Conservation (phyloP, 2,888 invertebrate species). For the Labia minor region DNA sequence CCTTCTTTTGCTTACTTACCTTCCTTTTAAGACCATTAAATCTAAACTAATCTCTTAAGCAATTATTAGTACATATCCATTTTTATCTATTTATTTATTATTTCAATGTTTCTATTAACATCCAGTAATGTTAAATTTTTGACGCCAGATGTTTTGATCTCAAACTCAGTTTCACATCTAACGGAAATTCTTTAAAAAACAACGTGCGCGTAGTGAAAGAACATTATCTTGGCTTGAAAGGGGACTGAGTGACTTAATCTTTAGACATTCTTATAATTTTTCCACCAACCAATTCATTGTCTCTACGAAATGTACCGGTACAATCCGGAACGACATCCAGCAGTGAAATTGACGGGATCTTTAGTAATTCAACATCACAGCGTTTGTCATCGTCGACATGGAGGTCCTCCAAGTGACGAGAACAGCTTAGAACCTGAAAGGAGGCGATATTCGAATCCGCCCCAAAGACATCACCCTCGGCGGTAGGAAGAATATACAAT, state of each 20-base stretch:
- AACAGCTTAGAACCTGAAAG: neutral
- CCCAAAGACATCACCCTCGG: neutral
- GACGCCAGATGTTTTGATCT: neutral
- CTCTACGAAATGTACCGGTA: neutral
- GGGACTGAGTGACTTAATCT: no score
- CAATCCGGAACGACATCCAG: neutral
- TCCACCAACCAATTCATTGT: no score
- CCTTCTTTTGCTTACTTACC: no score
- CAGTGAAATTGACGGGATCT: neutral
- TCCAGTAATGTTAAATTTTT: neutral
- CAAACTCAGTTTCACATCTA: neutral
- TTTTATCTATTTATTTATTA: no score
- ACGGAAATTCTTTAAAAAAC: neutral
- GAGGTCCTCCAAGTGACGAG: neutral
- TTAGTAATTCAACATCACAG: neutral
- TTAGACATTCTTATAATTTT: no score
- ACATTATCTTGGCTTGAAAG: neutral
- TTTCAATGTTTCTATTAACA: neutral
- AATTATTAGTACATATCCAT: no score
- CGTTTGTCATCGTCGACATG: neutral
- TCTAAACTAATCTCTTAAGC: no score
- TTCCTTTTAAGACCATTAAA: no score
- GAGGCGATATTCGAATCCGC: neutral
- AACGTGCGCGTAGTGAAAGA: neutral
- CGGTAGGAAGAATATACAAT: neutral